Evolutionary conservation across 2,888 invertebrate species (phyloP).

Genomic region (Plutella xylostella): DNA sequence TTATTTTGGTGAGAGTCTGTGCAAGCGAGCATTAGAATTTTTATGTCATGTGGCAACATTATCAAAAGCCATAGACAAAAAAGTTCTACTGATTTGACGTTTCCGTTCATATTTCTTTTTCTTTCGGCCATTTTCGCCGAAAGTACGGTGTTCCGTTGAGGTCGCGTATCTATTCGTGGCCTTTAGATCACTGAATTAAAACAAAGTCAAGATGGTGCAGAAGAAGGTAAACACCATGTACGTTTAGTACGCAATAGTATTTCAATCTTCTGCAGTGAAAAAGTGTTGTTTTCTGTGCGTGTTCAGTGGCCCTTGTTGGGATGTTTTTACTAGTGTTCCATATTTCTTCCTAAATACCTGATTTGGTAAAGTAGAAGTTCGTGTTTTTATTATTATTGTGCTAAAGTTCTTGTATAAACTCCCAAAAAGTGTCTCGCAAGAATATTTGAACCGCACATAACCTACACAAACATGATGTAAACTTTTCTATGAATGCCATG

Average conservation of each 20-base stretch:
- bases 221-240: constrained; percentile 69
- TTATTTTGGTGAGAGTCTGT: no score
- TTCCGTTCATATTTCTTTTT: constrained; percentile 34
- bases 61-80: not conserved
- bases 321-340: constrained; percentile 23
- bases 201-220: constrained; percentile 65
- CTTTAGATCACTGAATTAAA: constrained; percentile 56
- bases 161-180: constrained; percentile 66
- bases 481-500: constrained; percentile 32
- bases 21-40: no score
- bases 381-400: no score
- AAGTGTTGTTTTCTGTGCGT: constrained; percentile 28
- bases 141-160: constrained; percentile 53
- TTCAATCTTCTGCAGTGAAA: constrained; percentile 30
- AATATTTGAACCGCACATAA: constrained; percentile 3
- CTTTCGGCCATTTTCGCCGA: constrained; percentile 66
- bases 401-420: no score
- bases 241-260: constrained; percentile 49
- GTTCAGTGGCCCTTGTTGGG: constrained; percentile 24
- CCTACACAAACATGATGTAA: constrained; percentile 40
- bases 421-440: not conserved
- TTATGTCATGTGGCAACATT: not conserved
- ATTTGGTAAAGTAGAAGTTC: no score
- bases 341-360: no score
- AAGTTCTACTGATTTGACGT: not conserved